These are phyloP conservation scores for Centropus bengalensis DNA, from an alignment of 2,113 vertebrate genomes.

Conservation along the genomic window DNA sequence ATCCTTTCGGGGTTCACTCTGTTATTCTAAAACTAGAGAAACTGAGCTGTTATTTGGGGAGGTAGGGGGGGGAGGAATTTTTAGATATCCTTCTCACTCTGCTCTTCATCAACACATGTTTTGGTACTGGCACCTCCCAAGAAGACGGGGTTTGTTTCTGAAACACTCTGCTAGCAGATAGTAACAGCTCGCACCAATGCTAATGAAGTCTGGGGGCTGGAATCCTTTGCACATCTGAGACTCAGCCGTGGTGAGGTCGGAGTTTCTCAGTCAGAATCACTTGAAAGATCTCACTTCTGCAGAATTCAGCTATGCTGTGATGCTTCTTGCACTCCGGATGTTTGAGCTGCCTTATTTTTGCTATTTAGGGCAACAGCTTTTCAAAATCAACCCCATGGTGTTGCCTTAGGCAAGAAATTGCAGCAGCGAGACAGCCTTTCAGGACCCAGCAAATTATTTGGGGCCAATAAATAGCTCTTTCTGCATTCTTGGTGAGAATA, in stretches of 20 bases:
- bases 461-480: constrained; percentile 7
- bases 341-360: constrained; percentile 7
- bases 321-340: background rate
- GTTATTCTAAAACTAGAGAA: background rate
- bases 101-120: constrained; percentile 45
- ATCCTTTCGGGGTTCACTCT: background rate
- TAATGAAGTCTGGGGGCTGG: constrained; percentile 57
- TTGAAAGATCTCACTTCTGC: background rate
- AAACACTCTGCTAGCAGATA: constrained; percentile 39
- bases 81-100: constrained; percentile 35
- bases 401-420: constrained; percentile 26
- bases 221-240: constrained; percentile 53
- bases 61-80: constrained; percentile 12
- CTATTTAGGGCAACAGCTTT: constrained; percentile 38
- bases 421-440: background rate
- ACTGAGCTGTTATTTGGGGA: background rate
- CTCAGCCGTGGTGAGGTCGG: background rate
- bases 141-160: constrained; percentile 34
- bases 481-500: constrained; percentile 9
- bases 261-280: constrained; percentile 12
- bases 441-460: background rate
- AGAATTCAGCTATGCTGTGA: background rate
- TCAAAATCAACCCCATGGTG: constrained; percentile 12
- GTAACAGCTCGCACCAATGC: constrained; percentile 39
- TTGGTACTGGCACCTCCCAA: constrained; percentile 46